Evolutionary conservation across 2,113 vertebrate species (phyloP).

Genomic region (Xiphophorus couchianus): DNA sequence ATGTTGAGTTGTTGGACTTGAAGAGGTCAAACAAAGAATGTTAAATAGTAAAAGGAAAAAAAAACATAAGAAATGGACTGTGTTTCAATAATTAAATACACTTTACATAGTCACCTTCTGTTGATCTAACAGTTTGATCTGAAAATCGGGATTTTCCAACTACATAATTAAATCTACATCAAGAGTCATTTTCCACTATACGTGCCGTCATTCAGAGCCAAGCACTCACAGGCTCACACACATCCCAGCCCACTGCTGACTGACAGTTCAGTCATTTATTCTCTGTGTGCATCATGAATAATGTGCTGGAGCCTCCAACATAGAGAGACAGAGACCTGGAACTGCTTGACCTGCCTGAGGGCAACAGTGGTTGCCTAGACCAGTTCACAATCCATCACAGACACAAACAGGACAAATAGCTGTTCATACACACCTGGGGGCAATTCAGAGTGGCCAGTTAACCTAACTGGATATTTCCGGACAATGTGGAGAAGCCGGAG

Average conservation of each 20-base stretch:
- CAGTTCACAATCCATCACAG: background rate
- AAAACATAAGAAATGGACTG: background rate
- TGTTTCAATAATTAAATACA: background rate
- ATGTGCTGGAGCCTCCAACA: background rate
- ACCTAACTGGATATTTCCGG: background rate
- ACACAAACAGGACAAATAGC: background rate
- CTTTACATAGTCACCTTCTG: background rate
- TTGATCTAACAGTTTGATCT: background rate
- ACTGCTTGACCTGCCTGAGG: background rate
- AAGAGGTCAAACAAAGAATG: background rate
- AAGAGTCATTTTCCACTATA: background rate
- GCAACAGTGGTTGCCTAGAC: background rate
- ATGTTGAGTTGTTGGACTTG: background rate
- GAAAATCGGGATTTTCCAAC: background rate
- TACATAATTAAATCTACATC: background rate
- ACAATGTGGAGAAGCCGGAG: background rate
- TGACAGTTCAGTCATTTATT: background rate
- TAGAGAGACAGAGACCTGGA: background rate
- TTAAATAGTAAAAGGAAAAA: background rate
- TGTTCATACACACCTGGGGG: background rate
- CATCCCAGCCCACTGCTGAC: background rate
- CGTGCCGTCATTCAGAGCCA: no score
- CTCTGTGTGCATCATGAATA: background rate
- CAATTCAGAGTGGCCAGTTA: background rate
- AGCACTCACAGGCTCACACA: background rate